Evolutionary conservation across 2,113 vertebrate species (phyloP), one percentile per base, ranked within the genome.

Genomic region (Motacilla alba): DNA sequence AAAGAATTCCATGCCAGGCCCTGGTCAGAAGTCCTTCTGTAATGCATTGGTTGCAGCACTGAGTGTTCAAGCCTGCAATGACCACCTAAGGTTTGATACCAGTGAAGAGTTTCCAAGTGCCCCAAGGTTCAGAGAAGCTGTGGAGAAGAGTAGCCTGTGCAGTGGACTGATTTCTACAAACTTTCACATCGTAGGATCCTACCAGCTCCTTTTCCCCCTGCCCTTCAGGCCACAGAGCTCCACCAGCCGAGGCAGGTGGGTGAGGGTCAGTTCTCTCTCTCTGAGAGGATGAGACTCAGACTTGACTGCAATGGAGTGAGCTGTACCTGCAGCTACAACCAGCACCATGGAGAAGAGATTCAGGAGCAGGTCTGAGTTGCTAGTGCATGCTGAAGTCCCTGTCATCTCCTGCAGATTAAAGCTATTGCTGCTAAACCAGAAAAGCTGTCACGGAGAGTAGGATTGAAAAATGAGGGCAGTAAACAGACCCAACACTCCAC

Each of bases 241-340:
- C 0, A 5, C 49, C 72, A 78, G 43, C 7, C 0, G 0, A 55
- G 56, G 13, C 27, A 62, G 37, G 35, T 30, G 6, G 22, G 15
- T 0, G 5, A 79, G 28, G 33, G 13, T 22, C 44, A 47, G 37
- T 18, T 53, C 58, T 53, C 53, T 5, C 20, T 39, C 24, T 44
- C 18, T 0, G 0, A 58, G 31, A 7, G 1, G 17, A 43, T 39
- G 26, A 58, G 13, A 44, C 10, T 2, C 27, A 18, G 23, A 55
- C 17, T 24, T n/a, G 49, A 59, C 26, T 37, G 15, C 49, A 69
- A 5, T 1, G 14, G n/a, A 58, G 16, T 0, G 0, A 90, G 59
- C 39, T 46, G 24, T 6, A 52, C 33, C 55, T 44, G 44, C 49
- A 64, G 39, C 21, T 33, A 56, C 15, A 35, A 28, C 4, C 24